Conservation (phyloP, 64 coral and sea anemone genomes). For the Hydrozoanthus tunicans region DNA sequence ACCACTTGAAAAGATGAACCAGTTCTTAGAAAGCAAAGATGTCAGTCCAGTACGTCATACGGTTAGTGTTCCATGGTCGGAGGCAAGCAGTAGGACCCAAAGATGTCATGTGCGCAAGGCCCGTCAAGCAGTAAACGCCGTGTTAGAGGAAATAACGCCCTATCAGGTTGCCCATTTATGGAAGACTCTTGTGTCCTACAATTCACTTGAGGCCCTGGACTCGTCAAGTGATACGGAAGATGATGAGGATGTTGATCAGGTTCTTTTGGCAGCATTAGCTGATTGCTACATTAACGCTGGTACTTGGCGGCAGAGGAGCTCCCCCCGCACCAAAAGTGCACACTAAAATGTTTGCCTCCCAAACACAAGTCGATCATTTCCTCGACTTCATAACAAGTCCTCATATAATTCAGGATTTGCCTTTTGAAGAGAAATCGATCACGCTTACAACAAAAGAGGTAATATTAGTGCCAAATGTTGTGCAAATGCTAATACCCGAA, state of each 20-base stretch:
- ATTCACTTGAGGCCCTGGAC: slow-evolving; percentile 21
- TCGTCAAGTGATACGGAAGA: slow-evolving; percentile 32
- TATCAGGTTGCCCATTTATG: too few relatives aligned
- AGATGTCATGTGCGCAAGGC: too few relatives aligned
- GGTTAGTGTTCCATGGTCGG: too few relatives aligned
- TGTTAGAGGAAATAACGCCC: too few relatives aligned
- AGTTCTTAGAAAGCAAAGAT: too few relatives aligned
- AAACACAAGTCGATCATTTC: slow-evolving; percentile 75
- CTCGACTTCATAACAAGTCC: slow-evolving; percentile 77
- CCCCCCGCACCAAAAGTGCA: slow-evolving; percentile 52
- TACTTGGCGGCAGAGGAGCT: slow-evolving; percentile 62
- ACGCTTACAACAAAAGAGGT: slow-evolving; percentile 66
- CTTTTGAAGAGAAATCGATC: slow-evolving; percentile 70
- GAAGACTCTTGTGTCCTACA: slow-evolving; percentile 44
- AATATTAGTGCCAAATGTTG: slow-evolving; percentile 61
- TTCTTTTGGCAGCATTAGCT: slow-evolving; percentile 58
- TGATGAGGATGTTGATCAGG: slow-evolving; percentile 40
- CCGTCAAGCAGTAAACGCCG: too few relatives aligned
- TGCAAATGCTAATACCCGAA: slow-evolving; percentile 64
- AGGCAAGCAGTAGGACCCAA: too few relatives aligned
- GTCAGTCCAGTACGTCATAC: too few relatives aligned
- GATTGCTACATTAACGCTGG: slow-evolving; percentile 68
- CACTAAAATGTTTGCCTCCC: slow-evolving; percentile 68
- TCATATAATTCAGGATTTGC: slow-evolving; percentile 76
- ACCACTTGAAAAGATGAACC: too few relatives aligned